Evolutionary conservation across 2,797 vertebrate species (phyloP), one percentile per base, ranked within the genome.

Genomic region (Manis crassicaudata): DNA sequence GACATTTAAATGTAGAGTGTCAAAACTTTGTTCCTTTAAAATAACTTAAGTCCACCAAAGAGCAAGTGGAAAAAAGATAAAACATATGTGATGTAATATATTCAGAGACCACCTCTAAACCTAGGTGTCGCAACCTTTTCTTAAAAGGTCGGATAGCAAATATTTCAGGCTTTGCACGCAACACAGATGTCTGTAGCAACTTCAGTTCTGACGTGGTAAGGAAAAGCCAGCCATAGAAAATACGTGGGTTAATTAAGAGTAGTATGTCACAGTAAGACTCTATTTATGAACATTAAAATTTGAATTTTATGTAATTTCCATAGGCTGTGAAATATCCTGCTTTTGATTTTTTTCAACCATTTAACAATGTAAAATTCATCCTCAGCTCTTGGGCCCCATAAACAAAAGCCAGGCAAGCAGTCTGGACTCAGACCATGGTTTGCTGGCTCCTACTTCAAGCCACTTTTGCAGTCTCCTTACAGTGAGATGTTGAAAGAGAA

Each of bases 401-500:
- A 10, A 58, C 13, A 25, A 54, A 79, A 75, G 25, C 12, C 29
- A 80, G 79, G 23, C 35, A 46, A 83, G 18, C 3, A 11, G 16
- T 35, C n/a, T 62, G 21, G 25, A 87, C 7, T 43, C 13, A n/a
- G 3, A 21, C 5, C 40, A 27, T 14, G 1, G 17, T 58, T 63
- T 62, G 18, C 80, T 65, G 5, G 18, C 12, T 76, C 20, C 27
- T 54, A 4, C 25, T 50, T 65, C 60, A 73, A 70, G 60, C 4
- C 23, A 52, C 5, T 18, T 32, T 58, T 60, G 5, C 7, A 50
- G 27, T 25, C 25, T 62, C 75, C 52, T 94, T 94, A 54, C 1
- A 76, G 4, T 52, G 27, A 90, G 83, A 63, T 40, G 93, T 76
- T 92, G 60, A 92, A 95, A 94, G 37, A 92, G 62, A 93, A 90